A percentile compares a stretch with the other conserved stretches of the same genome.
phyloP scores from a whole-genome alignment of 2,888 invertebrate species.

The Rhogogaster chlorosoma region DNA sequence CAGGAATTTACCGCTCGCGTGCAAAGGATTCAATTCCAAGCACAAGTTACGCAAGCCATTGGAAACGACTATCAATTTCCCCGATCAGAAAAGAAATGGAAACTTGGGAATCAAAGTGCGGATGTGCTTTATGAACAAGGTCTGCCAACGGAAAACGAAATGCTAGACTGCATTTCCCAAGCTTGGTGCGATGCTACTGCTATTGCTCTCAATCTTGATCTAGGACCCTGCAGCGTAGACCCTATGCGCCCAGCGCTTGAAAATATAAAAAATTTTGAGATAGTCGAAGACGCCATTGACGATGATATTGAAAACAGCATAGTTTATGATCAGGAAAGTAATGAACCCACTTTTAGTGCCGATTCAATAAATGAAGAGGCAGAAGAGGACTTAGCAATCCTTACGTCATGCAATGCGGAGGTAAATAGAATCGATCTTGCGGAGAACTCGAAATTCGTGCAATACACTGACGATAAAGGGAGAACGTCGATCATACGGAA shows the following conservation, averaged over 20 bases:
- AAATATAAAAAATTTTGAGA: not conserved
- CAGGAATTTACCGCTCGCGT: slow-evolving; percentile 42
- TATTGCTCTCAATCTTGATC: not conserved
- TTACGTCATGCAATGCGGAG: not conserved
- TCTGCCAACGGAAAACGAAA: slow-evolving; percentile 8
- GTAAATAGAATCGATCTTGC: not conserved
- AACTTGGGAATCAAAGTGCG: too few species aligned
- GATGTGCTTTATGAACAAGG: not conserved
- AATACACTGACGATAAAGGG: slow-evolving; percentile 12
- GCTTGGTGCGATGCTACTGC: not conserved
- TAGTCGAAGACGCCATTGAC: slow-evolving; percentile 3
- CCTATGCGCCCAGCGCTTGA: not conserved
- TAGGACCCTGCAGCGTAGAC: not conserved
- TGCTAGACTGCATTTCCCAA: not conserved
- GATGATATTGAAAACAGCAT: not conserved
- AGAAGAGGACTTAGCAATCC: not conserved
- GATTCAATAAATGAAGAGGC: not conserved
- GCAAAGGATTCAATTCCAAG: slow-evolving; percentile 43
- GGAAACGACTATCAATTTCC: slow-evolving; percentile 17
- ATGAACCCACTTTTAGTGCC: slow-evolving; percentile 4
- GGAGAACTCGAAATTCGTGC: not conserved
- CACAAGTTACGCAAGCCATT: slow-evolving; percentile 3
- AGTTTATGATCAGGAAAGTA: not conserved
- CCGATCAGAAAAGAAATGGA: too few species aligned
- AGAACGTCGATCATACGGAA: not conserved